phyloP scores from a whole-genome alignment of 1,140 invertebrate species.

The Drosophila paulistorum region DNA sequence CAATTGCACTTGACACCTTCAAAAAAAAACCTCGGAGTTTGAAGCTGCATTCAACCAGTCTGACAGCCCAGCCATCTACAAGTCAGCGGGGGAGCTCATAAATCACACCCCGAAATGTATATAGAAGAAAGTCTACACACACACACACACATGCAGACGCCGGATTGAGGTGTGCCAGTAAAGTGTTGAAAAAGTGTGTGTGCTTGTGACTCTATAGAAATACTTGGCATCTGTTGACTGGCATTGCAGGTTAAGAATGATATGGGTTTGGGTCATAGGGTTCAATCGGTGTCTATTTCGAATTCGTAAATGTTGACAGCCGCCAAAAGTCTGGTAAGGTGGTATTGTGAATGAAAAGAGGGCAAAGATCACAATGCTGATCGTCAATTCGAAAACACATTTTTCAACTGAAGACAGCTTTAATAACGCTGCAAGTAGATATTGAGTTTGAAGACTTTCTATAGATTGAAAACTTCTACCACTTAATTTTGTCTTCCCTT shows the following conservation, averaged over 20 bases:
- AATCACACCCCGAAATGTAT: conserved; percentile 4
- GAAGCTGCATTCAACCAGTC: conserved; percentile 7
- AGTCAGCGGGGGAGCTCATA: conserved; percentile 8
- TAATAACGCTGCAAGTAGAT: too few species aligned
- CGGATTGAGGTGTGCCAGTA: conserved; percentile 4
- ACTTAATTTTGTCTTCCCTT: too few species aligned
- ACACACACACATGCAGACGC: not conserved
- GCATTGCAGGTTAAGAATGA: conserved; percentile 6
- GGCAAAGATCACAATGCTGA: not conserved
- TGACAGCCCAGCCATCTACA: not conserved
- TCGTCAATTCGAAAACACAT: not conserved
- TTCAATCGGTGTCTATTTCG: conserved; percentile 13
- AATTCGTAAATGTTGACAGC: conserved; percentile 2
- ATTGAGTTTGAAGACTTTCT: too few species aligned
- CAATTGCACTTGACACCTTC: conserved; percentile 56
- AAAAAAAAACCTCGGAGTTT: not conserved
- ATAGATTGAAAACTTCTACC: too few species aligned
- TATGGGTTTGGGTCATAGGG: conserved; percentile 10
- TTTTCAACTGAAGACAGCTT: too few species aligned
- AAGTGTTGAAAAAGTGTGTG: conserved; percentile 3
- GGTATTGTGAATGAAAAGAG: not conserved
- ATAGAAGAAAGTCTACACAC: conserved; percentile 3
- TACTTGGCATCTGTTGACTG: conserved; percentile 1
- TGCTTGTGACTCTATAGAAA: not conserved
- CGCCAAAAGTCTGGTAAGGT: not conserved